These are phyloP conservation scores for Ypsolopha sequella DNA, from an alignment of 2,888 invertebrate species.

Conservation along the genomic window DNA sequence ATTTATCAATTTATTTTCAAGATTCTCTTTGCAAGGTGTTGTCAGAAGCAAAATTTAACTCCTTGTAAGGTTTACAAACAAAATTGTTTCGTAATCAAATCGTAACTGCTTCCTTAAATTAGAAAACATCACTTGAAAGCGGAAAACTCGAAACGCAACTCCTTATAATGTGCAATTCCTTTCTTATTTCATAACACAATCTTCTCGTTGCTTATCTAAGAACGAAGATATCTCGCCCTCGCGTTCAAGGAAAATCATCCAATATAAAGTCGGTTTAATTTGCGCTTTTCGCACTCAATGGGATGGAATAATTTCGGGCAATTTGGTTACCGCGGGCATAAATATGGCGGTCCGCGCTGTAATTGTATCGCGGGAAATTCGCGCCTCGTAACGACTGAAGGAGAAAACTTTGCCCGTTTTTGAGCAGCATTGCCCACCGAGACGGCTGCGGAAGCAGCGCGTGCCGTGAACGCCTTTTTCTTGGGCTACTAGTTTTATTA, in stretches of 20 bases:
- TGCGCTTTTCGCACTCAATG: constrained; percentile 72
- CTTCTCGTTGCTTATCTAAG: constrained; percentile 65
- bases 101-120: constrained; percentile 23
- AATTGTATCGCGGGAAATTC: constrained; percentile 69
- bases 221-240: constrained; percentile 65
- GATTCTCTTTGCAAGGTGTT: too few species aligned
- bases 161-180: constrained; percentile 60
- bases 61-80: background rate
- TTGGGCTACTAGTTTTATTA: background rate
- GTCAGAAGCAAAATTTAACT: too few species aligned
- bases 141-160: constrained; percentile 40
- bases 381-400: constrained; percentile 67
- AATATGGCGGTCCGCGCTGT: constrained; percentile 66
- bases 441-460: constrained; percentile 27
- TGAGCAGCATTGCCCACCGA: constrained; percentile 16
- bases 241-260: constrained; percentile 65
- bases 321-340: constrained; percentile 70
- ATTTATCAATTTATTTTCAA: too few species aligned
- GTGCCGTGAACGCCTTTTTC: background rate
- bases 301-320: constrained; percentile 71
- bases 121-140: constrained; percentile 38
- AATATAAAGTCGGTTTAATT: constrained; percentile 72
- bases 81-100: constrained; percentile 27
- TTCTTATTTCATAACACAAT: constrained; percentile 71
- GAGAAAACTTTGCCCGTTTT: constrained; percentile 65